These are phyloP conservation scores for Dascyllus trimaculatus DNA, from an alignment of 2,113 vertebrate species.

Conservation along the genomic window DNA sequence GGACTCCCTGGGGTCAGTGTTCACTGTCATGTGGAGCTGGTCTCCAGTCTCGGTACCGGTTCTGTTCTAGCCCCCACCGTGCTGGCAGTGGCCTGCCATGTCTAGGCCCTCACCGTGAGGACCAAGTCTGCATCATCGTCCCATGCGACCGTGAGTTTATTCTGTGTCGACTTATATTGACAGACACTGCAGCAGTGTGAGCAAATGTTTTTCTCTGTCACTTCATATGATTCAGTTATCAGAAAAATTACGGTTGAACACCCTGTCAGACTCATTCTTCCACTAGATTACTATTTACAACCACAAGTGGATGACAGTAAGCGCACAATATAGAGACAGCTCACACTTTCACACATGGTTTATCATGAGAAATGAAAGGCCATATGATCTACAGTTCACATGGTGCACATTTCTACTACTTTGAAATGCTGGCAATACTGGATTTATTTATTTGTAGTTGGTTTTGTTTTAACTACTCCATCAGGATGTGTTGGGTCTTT, in stretches of 20 bases:
- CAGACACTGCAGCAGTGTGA: neutral
- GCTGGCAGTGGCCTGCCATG: slow-evolving; percentile 75
- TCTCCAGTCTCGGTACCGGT: slow-evolving; percentile 85
- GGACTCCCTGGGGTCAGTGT: slow-evolving; percentile 92
- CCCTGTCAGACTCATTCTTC: no score
- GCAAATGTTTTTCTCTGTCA: neutral
- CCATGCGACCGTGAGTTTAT: slow-evolving; percentile 81
- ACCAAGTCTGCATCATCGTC: slow-evolving; percentile 79
- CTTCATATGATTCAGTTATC: neutral
- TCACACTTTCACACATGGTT: no score
- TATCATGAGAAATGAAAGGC: no score
- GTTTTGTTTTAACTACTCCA: neutral
- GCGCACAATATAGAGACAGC: no score
- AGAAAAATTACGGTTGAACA: neutral
- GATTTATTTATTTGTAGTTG: neutral
- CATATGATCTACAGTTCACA: no score
- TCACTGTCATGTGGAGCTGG: slow-evolving; percentile 87
- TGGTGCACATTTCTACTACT: no score
- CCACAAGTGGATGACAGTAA: no score
- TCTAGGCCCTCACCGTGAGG: slow-evolving; percentile 76
- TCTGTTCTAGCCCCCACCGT: slow-evolving; percentile 83
- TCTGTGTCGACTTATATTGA: neutral
- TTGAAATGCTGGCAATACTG: neutral
- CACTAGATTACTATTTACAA: no score
- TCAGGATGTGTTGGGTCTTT: neutral